Evolutionary conservation across 2,888 invertebrate genomes (phyloP), one percentile per base, ranked within the genome.

Genomic region (Agrilus cyanescens): DNA sequence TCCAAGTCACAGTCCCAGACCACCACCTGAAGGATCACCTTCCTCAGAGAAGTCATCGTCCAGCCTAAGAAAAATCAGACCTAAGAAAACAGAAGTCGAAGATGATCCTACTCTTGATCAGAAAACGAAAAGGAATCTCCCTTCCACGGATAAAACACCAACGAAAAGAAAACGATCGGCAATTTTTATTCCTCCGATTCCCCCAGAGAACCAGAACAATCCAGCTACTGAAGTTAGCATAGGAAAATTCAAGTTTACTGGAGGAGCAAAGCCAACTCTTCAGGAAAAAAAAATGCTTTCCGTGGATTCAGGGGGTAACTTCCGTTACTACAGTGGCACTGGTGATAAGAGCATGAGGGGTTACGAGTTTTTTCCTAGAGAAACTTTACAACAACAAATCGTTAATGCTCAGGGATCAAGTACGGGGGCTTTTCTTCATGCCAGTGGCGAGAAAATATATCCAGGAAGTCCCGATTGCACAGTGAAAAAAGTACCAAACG

Each of bases 251-350:
- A 91, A 91, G 62, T 90, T 91, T 61, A 90, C 89, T 0, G 90
- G 90, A 0, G 91, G 91, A 0, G 86, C 88, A 0, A 87, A 88
- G 51, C 91, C 91, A 0, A 82, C 82, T 44, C 61, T 91, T 37
- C 88, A 91, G 60, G 90, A 91, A 58, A 91, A 91, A 67, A 91
- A 91, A 64, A 89, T 89, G 80, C 71, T 91, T 0, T 88, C 88
- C 0, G 88, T 91, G 0, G 90, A 90, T 61, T 82, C 88, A 0
- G 88, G 87, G 2, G 90, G 90, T 0, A 89, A 89, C 58, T 88
- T 90, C 40, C 57, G 66, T 18, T 90, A 88, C 57, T 90, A 87
- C 65, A 86, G 85, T 54, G 86, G 88, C 1, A 86, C 87, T 0
- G 86, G 87, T 0, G 85, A 82, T 55, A 85, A 86, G 56, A 81